phyloP scores from a whole-genome alignment of 2,888 invertebrate genomes.

The Micoletzkya japonica region DNA sequence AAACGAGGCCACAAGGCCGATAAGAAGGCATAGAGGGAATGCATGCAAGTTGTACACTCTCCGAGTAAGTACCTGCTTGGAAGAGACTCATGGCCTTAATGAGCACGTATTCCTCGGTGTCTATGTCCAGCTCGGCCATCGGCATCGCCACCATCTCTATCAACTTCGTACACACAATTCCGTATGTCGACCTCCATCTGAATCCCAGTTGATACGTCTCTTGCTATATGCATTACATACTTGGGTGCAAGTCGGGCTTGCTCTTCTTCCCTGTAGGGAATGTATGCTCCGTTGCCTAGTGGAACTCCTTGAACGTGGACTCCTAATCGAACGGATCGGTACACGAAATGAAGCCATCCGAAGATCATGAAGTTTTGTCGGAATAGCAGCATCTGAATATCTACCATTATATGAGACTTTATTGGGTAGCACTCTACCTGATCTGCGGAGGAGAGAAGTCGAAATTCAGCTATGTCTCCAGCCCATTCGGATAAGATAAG shows the following conservation, averaged over 20 bases:
- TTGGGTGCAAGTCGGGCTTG: slow-evolving; percentile 37
- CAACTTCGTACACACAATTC: slow-evolving; percentile 44
- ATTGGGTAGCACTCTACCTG: slow-evolving; percentile 32
- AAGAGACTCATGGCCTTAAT: slow-evolving; percentile 51
- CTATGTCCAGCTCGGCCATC: slow-evolving; percentile 47
- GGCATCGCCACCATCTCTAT: slow-evolving; percentile 47
- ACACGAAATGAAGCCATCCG: slow-evolving; percentile 52
- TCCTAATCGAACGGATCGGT: slow-evolving; percentile 32
- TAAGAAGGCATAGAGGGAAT: too few species aligned
- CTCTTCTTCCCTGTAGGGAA: slow-evolving; percentile 47
- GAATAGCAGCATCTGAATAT: slow-evolving; percentile 47
- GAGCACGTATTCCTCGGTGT: slow-evolving; percentile 47
- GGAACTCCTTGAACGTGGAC: slow-evolving; percentile 40
- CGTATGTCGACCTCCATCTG: slow-evolving; percentile 49
- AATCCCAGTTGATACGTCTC: background rate
- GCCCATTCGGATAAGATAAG: slow-evolving; percentile 54
- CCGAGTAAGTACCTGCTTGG: slow-evolving; percentile 48
- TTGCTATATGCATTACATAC: slow-evolving; percentile 28
- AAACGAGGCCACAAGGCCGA: too few species aligned
- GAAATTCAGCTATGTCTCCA: slow-evolving; percentile 50
- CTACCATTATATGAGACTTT: background rate
- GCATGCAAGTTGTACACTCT: too few species aligned
- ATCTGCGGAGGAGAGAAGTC: slow-evolving; percentile 41
- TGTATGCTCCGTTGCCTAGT: slow-evolving; percentile 48
- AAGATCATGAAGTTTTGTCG: slow-evolving; percentile 55